Percentiles rank a stretch among this genome's conserved stretches.
These are phyloP conservation scores for Diachrysia chrysitis DNA, from an alignment of 2,888 invertebrate species.

Conservation along the genomic window DNA sequence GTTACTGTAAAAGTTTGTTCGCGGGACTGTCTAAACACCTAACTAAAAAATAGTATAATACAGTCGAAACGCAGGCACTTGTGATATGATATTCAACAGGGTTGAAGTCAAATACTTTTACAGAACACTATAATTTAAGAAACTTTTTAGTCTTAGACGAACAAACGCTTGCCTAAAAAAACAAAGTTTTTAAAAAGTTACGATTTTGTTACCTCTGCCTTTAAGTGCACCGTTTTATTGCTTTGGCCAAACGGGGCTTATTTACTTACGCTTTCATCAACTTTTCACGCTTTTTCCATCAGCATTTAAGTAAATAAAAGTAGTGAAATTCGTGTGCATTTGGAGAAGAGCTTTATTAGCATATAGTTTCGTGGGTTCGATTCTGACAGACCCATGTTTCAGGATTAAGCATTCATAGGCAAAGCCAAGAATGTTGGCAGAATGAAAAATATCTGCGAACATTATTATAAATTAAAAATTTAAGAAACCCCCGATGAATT, in stretches of 20 bases:
- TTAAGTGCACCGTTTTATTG: background rate
- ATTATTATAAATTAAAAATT: no score
- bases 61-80: background rate
- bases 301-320: no score
- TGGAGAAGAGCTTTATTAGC: no score
- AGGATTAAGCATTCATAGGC: background rate
- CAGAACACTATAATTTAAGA: background rate
- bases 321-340: background rate
- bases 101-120: background rate
- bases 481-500: no score
- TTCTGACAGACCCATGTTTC: background rate
- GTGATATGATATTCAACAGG: background rate
- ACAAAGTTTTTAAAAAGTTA: no score
- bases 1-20: constrained; percentile 11
- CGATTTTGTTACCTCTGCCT: background rate
- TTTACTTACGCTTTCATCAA: no score
- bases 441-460: background rate
- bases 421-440: background rate
- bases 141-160: background rate
- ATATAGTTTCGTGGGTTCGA: background rate
- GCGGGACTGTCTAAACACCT: background rate
- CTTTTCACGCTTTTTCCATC: no score
- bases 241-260: background rate
- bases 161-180: background rate
- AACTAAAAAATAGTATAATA: background rate